Evolutionary conservation across 1,140 invertebrate genomes (phyloP).

Genomic region (Melanaphis sacchari): DNA sequence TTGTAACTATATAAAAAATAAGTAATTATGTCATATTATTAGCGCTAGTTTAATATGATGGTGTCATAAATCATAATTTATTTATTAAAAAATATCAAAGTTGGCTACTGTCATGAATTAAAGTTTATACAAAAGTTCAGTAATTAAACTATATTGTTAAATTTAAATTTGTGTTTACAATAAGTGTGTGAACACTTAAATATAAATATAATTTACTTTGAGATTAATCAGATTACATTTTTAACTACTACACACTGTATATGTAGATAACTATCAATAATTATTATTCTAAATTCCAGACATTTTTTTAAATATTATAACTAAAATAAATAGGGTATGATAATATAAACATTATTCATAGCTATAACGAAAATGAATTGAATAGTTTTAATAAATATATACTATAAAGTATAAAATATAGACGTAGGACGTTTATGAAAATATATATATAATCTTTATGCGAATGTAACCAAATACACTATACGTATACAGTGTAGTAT

Average conservation of each 20-base stretch:
- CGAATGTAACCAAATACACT: neutral
- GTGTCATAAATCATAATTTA: neutral
- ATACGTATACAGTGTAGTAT: neutral
- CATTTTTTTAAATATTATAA: neutral
- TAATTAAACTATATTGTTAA: neutral
- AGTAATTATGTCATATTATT: too few species aligned
- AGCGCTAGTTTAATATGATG: neutral
- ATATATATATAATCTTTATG: neutral
- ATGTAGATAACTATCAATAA: neutral
- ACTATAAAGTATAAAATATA: neutral
- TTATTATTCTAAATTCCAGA: neutral
- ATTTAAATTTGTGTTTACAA: neutral
- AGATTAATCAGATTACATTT: neutral
- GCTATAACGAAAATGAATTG: neutral
- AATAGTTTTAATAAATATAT: neutral
- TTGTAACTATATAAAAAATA: neutral
- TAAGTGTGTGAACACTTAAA: neutral
- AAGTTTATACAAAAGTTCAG: neutral
- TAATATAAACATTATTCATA: neutral
- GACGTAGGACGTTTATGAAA: neutral
- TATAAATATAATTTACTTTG: neutral
- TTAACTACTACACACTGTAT: neutral
- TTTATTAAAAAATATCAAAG: neutral
- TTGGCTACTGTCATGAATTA: neutral
- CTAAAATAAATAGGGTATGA: neutral